Conservation (phyloP, 2,797 vertebrate species). For the Microtus agrestis region DNA sequence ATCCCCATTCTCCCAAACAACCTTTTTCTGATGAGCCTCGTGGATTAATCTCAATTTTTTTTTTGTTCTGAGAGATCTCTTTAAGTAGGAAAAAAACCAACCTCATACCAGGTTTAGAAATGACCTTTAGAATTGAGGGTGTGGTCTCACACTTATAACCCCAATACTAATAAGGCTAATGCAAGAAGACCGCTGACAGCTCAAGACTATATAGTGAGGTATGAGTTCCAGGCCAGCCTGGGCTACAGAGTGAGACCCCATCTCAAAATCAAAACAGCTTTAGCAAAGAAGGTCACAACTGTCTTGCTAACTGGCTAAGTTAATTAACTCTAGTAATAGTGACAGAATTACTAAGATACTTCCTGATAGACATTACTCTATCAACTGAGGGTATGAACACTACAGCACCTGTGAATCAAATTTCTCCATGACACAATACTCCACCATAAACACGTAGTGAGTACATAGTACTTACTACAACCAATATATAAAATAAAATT, state of each 20-base stretch:
- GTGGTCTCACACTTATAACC: not conserved
- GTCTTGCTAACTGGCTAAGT: not conserved
- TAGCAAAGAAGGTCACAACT: constrained; percentile 32
- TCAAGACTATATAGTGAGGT: not conserved
- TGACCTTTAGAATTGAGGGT: not conserved
- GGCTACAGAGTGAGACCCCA: not conserved
- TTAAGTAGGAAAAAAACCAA: constrained; percentile 31
- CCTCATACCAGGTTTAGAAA: not conserved
- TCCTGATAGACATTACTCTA: not conserved
- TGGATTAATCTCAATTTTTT: not conserved
- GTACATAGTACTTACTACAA: not conserved
- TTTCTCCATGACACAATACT: constrained; percentile 20
- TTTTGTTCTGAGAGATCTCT: constrained; percentile 21
- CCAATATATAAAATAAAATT: constrained; percentile 27
- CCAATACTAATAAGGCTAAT: not conserved
- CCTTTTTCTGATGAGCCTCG: not conserved
- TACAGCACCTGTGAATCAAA: not conserved
- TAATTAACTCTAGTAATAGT: constrained; percentile 3
- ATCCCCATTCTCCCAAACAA: not conserved
- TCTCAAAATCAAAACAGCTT: not conserved
- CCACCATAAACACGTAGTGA: not conserved
- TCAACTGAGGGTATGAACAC: not conserved
- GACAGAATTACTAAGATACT: constrained; percentile 15
- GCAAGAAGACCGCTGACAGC: not conserved
- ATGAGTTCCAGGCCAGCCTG: not conserved